Conservation (phyloP, 2,113 vertebrate species). For the Burhinus oedicnemus region DNA sequence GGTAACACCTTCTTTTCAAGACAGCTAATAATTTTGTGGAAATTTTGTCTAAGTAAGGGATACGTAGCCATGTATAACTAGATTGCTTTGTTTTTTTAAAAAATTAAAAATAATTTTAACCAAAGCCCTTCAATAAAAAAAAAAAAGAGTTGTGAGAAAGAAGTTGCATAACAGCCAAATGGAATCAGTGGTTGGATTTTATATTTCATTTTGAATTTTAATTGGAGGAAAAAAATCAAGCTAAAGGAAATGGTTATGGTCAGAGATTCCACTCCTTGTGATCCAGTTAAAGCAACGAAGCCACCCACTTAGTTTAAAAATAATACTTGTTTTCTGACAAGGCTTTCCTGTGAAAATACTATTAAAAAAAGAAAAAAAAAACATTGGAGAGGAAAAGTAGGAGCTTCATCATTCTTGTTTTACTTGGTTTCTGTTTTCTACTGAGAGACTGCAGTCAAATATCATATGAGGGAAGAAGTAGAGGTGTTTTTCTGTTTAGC, state of each 20-base stretch:
- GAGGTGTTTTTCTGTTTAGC: neutral
- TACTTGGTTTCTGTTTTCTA: neutral
- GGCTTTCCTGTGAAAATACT: neutral
- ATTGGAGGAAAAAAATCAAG: neutral
- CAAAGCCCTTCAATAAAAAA: neutral
- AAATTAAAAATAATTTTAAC: neutral
- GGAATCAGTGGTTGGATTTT: neutral
- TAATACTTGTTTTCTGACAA: neutral
- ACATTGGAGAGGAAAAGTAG: neutral
- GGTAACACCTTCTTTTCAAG: neutral
- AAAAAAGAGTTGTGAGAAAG: neutral
- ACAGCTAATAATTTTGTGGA: neutral
- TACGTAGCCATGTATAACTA: neutral
- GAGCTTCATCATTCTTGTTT: neutral
- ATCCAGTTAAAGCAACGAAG: neutral
- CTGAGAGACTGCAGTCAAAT: neutral
- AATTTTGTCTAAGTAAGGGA: neutral
- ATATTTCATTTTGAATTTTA: neutral
- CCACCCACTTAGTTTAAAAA: neutral
- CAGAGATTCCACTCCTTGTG: neutral
- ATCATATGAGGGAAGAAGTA: neutral
- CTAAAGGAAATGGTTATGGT: neutral
- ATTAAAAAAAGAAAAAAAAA: neutral
- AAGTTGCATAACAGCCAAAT: neutral
- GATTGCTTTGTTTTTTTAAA: neutral